Base-by-base conservation (phyloP, 2,113 vertebrate species). In the Xenus cinereus region DNA sequence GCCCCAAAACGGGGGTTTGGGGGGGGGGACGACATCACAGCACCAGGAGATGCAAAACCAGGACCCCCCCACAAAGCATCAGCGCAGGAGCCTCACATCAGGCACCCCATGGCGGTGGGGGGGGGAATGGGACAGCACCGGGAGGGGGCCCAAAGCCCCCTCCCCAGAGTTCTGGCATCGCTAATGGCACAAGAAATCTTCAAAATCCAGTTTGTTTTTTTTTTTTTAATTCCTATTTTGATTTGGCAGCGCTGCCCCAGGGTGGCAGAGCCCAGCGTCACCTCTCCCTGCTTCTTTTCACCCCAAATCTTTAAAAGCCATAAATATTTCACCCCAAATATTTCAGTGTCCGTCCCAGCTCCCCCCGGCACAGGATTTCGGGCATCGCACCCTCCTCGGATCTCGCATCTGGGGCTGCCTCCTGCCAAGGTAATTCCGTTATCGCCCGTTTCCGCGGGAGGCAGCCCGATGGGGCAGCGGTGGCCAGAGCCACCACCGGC, bases 241-340 rank as follows among this genome's bases (percentile, higher is more conserved):
- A 5, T 37, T 6, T n/a, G n/a, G n/a, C n/a, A 2, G 11, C 1
- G 6, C 20, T 22, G 28, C 30, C 39, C 18, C 0, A 1, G 33
- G 89, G 22, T 23, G 48, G 39, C 50, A 57, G 14, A 56, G 62
- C 80, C 16, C n/a, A 32, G 28, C 43, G 26, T 50, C 43, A 28
- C 68, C 39, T 50, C 17, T 1, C 45, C 27, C 66, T 7, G 2
- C 75, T 66, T 46, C 20, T 46, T 46, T 46, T 71, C 75, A 45
- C 27, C 35, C 7, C 13, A 30, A 32, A 5, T 35, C 13, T 19
- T 48, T n/a, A 26, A 19, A 6, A 48, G 24, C 32, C 13, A 2
- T 19, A 20, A 20, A 19, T 50, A 35, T 20, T 71, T 56, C 53
- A 35, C 56, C 18, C n/a, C 8, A 22, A 41, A 51, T 22, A 41